These are phyloP conservation scores for Macrotis lagotis DNA, from an alignment of 2,113 vertebrate species.

Conservation along the genomic window DNA sequence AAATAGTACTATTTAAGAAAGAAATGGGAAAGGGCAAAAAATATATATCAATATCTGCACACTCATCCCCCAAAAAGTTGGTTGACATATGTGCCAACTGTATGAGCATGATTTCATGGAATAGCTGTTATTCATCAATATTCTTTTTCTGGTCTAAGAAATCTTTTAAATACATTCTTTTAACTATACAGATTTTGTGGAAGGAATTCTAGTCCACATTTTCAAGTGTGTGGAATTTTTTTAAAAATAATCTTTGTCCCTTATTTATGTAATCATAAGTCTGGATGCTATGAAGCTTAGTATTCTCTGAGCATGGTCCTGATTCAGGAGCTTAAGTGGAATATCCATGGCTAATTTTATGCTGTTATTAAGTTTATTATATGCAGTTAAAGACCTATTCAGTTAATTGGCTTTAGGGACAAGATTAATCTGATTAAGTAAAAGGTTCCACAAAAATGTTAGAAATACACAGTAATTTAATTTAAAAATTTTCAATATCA, in stretches of 20 bases:
- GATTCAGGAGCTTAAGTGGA: not conserved
- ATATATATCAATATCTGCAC: too few relatives aligned
- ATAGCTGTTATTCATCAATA: not conserved
- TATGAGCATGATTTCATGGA: not conserved
- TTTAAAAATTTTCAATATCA: conserved; percentile 20
- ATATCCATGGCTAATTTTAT: not conserved
- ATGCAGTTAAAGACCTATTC: not conserved
- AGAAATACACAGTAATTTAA: not conserved
- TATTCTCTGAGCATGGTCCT: not conserved
- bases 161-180: not conserved
- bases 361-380: not conserved
- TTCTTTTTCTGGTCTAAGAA: not conserved
- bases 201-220: not conserved
- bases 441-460: not conserved
- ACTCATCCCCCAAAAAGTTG: too few relatives aligned
- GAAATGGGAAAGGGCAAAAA: too few relatives aligned
- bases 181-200: not conserved
- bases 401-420: not conserved
- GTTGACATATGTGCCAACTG: not conserved
- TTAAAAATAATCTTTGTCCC: not conserved
- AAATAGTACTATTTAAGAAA: too few relatives aligned
- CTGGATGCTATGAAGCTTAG: not conserved
- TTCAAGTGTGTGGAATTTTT: not conserved
- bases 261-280: not conserved
- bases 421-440: conserved; percentile 6